Base-by-base conservation (phyloP, 2,113 vertebrate species). In the Penelope pileata region DNA sequence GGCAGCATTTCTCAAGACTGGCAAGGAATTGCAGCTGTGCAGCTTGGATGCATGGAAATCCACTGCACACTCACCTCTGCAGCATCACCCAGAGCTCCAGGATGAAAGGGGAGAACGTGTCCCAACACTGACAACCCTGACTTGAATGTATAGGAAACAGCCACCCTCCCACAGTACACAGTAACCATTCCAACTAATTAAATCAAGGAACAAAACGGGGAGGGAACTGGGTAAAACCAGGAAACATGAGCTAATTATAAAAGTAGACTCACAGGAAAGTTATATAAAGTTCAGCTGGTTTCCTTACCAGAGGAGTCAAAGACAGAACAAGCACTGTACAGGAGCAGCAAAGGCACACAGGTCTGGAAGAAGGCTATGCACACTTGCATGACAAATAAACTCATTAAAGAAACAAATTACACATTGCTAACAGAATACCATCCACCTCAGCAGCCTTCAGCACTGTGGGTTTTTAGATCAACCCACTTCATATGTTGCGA, bases 351-450 rank as follows among this genome's bases (percentile, higher is more conserved):
- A 58, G 66, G 53, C 38, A 23, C 14, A 4, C 53, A 8, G 1
- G 1, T 9, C 69, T 75, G 74, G 62, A 81, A 82, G 66, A 48
- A 59, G 30, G 34, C 32, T 84, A 42, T 12, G 50, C n/a, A 47
- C 7, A 47, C 86, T 58, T 42, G 26, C 74, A 70, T 74, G 77
- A 96, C 73, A 95, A 96, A 95, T 86, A 63, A 83, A 53, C 91
- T 93, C 84, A 93, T 90, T 90, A 95, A 79, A 62, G 81, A 94
- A 96, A 92, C 77, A 95, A 92, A 95, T 96, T 81, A 48, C 68
- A 82, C 7, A 30, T 76, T 72, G 47, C 78, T 89, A 80, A 56
- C 82, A 60, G 54, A 93, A 59, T 27, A 76, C 13, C 24, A 1
- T 8, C 81, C 26, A 7, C 74, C 70, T 69, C 22, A 9, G 26